Evolutionary conservation across 2,113 vertebrate species (phyloP).

Genomic region (Semnopithecus entellus): DNA sequence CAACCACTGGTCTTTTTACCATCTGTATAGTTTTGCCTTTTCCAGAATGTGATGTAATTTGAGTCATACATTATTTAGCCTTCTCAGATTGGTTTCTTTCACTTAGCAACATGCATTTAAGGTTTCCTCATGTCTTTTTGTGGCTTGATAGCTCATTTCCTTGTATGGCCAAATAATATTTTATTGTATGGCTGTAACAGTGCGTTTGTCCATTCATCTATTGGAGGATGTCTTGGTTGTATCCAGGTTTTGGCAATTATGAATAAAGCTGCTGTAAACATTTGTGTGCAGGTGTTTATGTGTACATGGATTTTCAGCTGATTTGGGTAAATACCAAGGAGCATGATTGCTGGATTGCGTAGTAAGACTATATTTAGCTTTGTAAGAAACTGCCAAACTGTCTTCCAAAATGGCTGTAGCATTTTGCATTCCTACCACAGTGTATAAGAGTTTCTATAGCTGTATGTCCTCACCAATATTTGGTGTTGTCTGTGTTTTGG

Average conservation of each 20-base stretch:
- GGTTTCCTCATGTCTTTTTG: neutral
- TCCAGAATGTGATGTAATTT: neutral
- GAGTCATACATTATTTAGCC: neutral
- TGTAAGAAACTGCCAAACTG: neutral
- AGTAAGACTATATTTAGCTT: neutral
- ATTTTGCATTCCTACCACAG: neutral
- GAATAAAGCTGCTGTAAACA: neutral
- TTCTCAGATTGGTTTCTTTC: neutral
- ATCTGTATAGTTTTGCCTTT: neutral
- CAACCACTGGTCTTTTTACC: neutral
- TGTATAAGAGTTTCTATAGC: neutral
- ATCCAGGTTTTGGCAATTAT: neutral
- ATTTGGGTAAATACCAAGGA: neutral
- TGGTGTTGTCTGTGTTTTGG: no score
- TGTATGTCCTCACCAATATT: neutral
- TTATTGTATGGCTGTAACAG: neutral
- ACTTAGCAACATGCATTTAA: neutral
- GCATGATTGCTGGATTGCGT: neutral
- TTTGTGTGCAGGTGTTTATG: neutral
- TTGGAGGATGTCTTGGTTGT: neutral
- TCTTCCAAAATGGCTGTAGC: neutral
- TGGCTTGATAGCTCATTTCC: neutral
- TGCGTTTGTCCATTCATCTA: neutral
- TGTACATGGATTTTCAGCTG: neutral
- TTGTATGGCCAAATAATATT: neutral